These are phyloP conservation scores for Lucifuga dentata DNA, from an alignment of 2,113 vertebrate species.

Conservation along the genomic window DNA sequence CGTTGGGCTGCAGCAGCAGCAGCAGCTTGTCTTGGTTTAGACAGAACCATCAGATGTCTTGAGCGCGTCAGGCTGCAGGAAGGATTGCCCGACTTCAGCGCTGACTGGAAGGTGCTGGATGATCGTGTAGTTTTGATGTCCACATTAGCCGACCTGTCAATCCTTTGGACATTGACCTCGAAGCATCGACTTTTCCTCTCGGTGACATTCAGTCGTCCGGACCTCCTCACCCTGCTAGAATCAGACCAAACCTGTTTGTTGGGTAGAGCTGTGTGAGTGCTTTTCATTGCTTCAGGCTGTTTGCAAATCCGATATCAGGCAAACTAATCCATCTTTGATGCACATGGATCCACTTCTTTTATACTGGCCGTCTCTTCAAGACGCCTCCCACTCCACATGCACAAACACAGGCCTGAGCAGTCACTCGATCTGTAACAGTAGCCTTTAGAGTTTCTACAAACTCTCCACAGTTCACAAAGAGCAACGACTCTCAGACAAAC, in stretches of 20 bases:
- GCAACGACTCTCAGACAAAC: background rate
- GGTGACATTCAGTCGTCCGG: conserved; percentile 6
- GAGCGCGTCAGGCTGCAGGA: conserved; percentile 29
- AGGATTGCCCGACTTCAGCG: conserved; percentile 22
- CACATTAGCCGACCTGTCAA: background rate
- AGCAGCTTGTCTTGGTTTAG: conserved; percentile 15
- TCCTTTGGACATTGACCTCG: conserved; percentile 27
- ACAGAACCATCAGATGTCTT: conserved; percentile 19
- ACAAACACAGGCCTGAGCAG: conserved; percentile 25
- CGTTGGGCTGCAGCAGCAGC: background rate
- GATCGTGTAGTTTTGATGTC: background rate
- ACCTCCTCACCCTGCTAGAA: conserved; percentile 51
- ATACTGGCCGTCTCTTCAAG: conserved; percentile 31
- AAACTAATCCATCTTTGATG: conserved; percentile 14
- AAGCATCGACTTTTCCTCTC: conserved; percentile 32
- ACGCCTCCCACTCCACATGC: conserved; percentile 43
- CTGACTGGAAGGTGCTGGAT: background rate
- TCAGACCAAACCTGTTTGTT: conserved; percentile 54
- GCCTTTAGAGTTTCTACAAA: conserved; percentile 50
- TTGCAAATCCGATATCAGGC: conserved; percentile 6
- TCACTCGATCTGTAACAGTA: conserved; percentile 79
- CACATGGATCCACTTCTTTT: conserved; percentile 43
- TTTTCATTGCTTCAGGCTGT: conserved; percentile 59
- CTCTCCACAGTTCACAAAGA: conserved; percentile 31
- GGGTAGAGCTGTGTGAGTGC: conserved; percentile 20